Conservation (phyloP, 2,888 invertebrate genomes). For the Cerceris ruficornis region DNA sequence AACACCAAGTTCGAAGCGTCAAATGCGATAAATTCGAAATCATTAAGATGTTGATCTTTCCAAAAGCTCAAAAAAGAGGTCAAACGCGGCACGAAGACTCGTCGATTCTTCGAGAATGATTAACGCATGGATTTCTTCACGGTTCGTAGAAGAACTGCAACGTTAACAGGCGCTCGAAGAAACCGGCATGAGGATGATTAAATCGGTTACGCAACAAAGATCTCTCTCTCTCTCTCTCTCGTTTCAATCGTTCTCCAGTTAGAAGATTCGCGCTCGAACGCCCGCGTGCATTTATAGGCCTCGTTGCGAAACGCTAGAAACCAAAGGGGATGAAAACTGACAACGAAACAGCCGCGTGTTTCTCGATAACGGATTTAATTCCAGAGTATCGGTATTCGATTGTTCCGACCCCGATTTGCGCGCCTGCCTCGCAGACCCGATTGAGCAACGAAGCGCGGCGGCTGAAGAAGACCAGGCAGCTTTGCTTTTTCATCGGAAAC, state of each 20-base stretch:
- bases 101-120: conserved; percentile 9
- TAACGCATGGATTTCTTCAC: conserved; percentile 47
- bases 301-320: too few species aligned
- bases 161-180: too few species aligned
- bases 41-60: neutral
- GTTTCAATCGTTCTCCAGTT: too few species aligned
- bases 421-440: conserved; percentile 18
- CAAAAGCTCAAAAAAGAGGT: too few species aligned
- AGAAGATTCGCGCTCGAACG: too few species aligned
- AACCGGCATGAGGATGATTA: too few species aligned
- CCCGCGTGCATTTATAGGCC: too few species aligned
- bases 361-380: conserved; percentile 47
- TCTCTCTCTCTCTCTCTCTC: too few species aligned
- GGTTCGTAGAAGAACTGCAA: conserved; percentile 28
- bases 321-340: neutral
- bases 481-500: conserved; percentile 3
- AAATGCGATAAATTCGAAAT: neutral
- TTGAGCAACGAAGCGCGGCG: conserved; percentile 16
- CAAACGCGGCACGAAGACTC: too few species aligned
- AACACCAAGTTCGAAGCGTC: neutral
- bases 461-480: conserved; percentile 33
- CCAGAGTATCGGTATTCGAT: conserved; percentile 53
- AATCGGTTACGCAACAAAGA: too few species aligned
- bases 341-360: conserved; percentile 24
- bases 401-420: conserved; percentile 45